These are phyloP conservation scores for Cybosia mesomella DNA, from an alignment of 2,888 invertebrate species.

Conservation along the genomic window DNA sequence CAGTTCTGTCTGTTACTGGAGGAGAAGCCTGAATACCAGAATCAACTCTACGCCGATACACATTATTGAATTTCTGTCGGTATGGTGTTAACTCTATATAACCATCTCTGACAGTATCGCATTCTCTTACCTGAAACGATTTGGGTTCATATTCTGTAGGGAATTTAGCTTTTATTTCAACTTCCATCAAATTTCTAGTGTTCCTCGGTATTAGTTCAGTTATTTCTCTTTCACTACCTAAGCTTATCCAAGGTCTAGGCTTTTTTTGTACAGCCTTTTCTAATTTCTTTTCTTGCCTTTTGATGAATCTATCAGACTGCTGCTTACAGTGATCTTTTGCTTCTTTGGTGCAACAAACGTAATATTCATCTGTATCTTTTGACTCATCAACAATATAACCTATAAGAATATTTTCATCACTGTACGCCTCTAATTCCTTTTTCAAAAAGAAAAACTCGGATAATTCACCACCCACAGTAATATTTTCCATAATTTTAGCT, in stretches of 20 bases:
- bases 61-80: constrained; percentile 86
- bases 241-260: constrained; percentile 86
- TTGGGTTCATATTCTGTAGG: constrained; percentile 80
- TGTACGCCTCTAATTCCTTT: constrained; percentile 72
- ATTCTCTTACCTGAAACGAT: constrained; percentile 84
- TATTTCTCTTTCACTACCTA: constrained; percentile 90
- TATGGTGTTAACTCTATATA: constrained; percentile 89
- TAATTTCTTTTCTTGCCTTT: constrained; percentile 86
- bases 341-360: constrained; percentile 88
- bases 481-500: constrained; percentile 87
- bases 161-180: constrained; percentile 90
- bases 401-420: constrained; percentile 83
- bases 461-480: constrained; percentile 86
- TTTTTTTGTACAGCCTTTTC: constrained; percentile 87
- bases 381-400: constrained; percentile 90
- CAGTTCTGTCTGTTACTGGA: constrained; percentile 72
- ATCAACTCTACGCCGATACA: constrained; percentile 87
- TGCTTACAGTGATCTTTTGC: constrained; percentile 85
- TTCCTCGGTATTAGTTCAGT: constrained; percentile 83
- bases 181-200: constrained; percentile 87
- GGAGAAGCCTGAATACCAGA: constrained; percentile 87
- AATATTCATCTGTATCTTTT: constrained; percentile 89
- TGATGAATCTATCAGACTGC: constrained; percentile 84
- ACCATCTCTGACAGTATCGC: constrained; percentile 89
- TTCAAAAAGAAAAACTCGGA: constrained; percentile 78